Percentiles rank a stretch among this genome's conserved stretches.
phyloP scores from a whole-genome alignment of 2,113 vertebrate genomes.

The Rhizomys pruinosus region DNA sequence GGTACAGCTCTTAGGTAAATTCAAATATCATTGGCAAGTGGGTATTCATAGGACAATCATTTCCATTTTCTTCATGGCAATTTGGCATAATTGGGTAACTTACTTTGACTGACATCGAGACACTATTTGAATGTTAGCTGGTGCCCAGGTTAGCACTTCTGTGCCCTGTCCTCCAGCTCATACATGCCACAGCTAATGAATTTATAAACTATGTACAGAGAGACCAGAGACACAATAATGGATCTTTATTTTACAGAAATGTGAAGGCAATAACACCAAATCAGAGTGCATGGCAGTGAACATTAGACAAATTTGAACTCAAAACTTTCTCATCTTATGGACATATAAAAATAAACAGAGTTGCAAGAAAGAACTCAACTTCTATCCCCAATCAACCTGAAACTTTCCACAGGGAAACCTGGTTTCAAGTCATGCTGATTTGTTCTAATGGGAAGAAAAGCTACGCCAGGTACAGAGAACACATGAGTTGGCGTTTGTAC shows the following conservation, averaged over 20 bases:
- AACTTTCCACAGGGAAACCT: conserved; percentile 69
- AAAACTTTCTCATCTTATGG: conserved; percentile 23
- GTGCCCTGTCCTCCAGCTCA: not conserved
- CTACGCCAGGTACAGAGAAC: not conserved
- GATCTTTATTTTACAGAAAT: conserved; percentile 77
- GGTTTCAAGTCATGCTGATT: conserved; percentile 57
- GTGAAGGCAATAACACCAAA: conserved; percentile 43
- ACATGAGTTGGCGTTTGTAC: not conserved
- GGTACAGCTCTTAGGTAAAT: conserved; percentile 1
- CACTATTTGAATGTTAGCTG: not conserved
- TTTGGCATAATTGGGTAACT: not conserved
- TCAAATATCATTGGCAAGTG: conserved; percentile 36
- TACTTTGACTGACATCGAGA: not conserved
- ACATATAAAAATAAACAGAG: conserved; percentile 70
- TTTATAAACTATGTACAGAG: conserved; percentile 44
- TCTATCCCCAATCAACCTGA: conserved; percentile 16
- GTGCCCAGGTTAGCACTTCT: not conserved
- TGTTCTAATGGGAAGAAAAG: conserved; percentile 63
- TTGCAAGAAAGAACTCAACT: conserved; percentile 67
- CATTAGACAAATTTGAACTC: conserved; percentile 53
- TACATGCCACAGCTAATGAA: not conserved
- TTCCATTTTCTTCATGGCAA: not conserved
- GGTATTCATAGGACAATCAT: not conserved
- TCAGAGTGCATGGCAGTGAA: conserved; percentile 52
- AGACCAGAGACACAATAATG: conserved; percentile 44